Base-by-base conservation (phyloP, 2,797 vertebrate genomes). In the Microchirus variegatus region DNA sequence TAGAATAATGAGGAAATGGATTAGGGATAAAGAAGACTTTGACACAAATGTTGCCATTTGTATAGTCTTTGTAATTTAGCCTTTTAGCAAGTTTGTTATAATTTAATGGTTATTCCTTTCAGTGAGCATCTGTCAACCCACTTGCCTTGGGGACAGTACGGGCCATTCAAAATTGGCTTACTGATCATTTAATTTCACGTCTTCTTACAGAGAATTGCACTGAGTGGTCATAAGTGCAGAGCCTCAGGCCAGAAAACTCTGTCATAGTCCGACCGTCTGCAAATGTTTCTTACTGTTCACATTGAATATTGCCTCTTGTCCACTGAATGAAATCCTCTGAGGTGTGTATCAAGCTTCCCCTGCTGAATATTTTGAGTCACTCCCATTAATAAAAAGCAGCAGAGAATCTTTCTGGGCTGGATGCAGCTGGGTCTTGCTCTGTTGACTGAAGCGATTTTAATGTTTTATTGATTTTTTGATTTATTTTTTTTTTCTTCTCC, bases 371-470 rank as follows among this genome's bases (percentile, higher is more conserved):
- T 77, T 81, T 64, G 77, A 87, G 46, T 53, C 61, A 12, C 59
- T 55, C 62, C 77, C 80, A 80, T 83, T 79, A 81, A 53, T 53
- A 71, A 43, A 75, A 75, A 60, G 63, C 67, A 56, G 78, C 53
- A 68, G 61, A 77, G 75, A 73, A 74, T 85, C 68, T 84, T 76
- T 73, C 70, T 83, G 70, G 76, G 53, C 89, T 91, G 88, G 88
- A 86, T 87, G 91, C 91, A 90, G 90, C 91, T 91, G 93, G 2
- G 82, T 91, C 77, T 90, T 87, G 89, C 93, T 92, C 92, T 94
- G 91, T 95, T 95, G 94, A 94, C 91, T 92, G 40, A 90, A 86
- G 93, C 88, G 91, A 88, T 84, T 90, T 89, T 89, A 87, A 91
- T 90, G 90, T 91, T 90, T 86, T 90, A 91, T 91, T 90, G 89